A percentile compares a stretch with the other conserved stretches of the same genome.
These are phyloP conservation scores for Epiblema foenella DNA, from an alignment of 2,888 invertebrate genomes.

Conservation along the genomic window DNA sequence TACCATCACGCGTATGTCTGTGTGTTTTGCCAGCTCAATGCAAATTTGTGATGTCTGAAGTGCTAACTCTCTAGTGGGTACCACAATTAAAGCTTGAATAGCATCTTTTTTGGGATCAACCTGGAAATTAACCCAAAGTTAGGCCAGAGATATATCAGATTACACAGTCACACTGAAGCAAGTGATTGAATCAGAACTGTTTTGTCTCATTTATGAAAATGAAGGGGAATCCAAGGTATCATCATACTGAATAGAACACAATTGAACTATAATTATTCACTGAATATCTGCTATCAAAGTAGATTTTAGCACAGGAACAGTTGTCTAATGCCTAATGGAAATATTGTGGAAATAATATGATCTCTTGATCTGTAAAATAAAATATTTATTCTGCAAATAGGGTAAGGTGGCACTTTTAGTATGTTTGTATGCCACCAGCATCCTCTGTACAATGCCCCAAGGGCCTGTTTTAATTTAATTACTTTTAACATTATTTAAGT, in stretches of 20 bases:
- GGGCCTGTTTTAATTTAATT: too few species aligned
- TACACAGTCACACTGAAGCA: neutral
- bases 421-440: too few species aligned
- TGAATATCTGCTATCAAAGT: neutral
- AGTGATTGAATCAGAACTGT: constrained; percentile 55
- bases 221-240: constrained; percentile 83
- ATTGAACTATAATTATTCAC: neutral
- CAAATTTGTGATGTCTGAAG: constrained; percentile 99
- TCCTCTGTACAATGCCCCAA: too few species aligned
- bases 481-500: too few species aligned
- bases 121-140: constrained; percentile 55
- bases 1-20: constrained; percentile 99
- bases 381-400: too few species aligned
- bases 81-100: constrained; percentile 99
- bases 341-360: too few species aligned
- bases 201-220: constrained; percentile 79
- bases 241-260: constrained; percentile 64
- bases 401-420: neutral
- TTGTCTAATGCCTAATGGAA: too few species aligned
- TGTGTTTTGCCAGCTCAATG: constrained; percentile 98
- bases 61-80: constrained; percentile 99
- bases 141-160: constrained; percentile 13
- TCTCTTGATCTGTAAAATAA: too few species aligned
- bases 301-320: too few species aligned
- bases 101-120: constrained; percentile 94